Base-by-base conservation (phyloP, 2,113 vertebrate species). In the Cavia porcellus region DNA sequence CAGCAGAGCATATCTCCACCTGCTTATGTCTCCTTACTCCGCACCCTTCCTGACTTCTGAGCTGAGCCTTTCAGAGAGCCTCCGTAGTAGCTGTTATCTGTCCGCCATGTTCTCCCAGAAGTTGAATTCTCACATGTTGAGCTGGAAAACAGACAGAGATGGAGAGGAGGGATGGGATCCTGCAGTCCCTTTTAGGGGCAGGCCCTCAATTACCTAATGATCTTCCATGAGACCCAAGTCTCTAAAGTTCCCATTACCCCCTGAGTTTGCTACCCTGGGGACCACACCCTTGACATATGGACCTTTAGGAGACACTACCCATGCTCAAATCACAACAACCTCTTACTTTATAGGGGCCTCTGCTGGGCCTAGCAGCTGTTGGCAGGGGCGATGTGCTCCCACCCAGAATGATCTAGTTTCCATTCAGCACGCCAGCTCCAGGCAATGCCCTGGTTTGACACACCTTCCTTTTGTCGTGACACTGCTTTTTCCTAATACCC, bases 381-480 rank as follows among this genome's bases (percentile, higher is more conserved):
- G 74, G 20, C 42, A 7, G 25, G 22, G 28, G 55, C 62, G 35
- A 19, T 42, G 3, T 2, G 30, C 42, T 35, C n/a, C 50, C 11
- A 10, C 35, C 47, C 47, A 47, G 0, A 20, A 24, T 0, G 35
- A 75, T 80, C 57, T 45, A 32, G 66, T 70, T 35, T 64, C 64
- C 42, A 24, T 35, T 96, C 72, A 89, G n/a, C 38, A 3, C 0
- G 4, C 57, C 50, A 0, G 0, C 75, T 24, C 17, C 47, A 68
- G 72, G 61, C 42, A 38, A 15, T 0, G 0, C 66, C 64, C 22
- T 14, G 42, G 61, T 5, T 38, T 30, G 17, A 70, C 28, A 86
- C 38, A 92, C 62, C 74, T 93, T 95, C 62, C 75, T 64, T 14
- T 92, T n/a, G 85, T 90, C 35, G 0, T 72, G 62, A 93, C 47